Percentiles rank a stretch among this genome's conserved stretches.
Evolutionary conservation across 2,888 invertebrate species (phyloP).

Genomic region (Cryptus viduatorius): DNA sequence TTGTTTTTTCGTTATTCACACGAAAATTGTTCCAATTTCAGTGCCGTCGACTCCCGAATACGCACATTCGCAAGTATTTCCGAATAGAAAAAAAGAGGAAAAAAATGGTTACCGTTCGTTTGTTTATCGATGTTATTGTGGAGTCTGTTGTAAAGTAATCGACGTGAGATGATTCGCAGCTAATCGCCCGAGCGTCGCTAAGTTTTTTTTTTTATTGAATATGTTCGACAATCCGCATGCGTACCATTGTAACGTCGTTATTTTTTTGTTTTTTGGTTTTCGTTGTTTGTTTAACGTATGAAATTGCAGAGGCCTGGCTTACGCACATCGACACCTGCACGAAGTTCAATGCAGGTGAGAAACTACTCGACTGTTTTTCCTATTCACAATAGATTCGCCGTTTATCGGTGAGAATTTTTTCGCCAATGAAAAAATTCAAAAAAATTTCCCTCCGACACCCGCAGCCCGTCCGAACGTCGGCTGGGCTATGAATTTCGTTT

Average conservation of each 20-base stretch:
- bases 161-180: constrained; percentile 12
- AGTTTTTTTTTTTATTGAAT: constrained; percentile 4
- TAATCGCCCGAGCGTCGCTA: constrained; percentile 15
- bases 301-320: constrained; percentile 81
- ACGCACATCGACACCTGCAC: constrained; percentile 80
- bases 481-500: background rate
- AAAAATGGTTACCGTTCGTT: background rate
- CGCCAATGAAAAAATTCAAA: background rate
- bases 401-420: background rate
- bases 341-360: constrained; percentile 83
- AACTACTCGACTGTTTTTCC: constrained; percentile 65
- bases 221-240: constrained; percentile 58
- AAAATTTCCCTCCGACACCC: background rate
- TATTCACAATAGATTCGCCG: constrained; percentile 8
- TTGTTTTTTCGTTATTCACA: background rate
- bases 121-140: constrained; percentile 47
- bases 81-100: constrained; percentile 1
- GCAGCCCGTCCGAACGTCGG: background rate
- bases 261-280: constrained; percentile 11
- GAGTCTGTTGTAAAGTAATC: constrained; percentile 46
- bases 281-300: constrained; percentile 69
- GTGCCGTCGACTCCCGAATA: constrained; percentile 14
- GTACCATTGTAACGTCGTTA: constrained; percentile 40
- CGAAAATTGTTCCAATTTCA: background rate
- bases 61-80: constrained; percentile 15